Evolutionary conservation across 1,140 invertebrate species (phyloP), one percentile per base, ranked within the genome.

Genomic region (silkworm (Bombyx mori)): DNA sequence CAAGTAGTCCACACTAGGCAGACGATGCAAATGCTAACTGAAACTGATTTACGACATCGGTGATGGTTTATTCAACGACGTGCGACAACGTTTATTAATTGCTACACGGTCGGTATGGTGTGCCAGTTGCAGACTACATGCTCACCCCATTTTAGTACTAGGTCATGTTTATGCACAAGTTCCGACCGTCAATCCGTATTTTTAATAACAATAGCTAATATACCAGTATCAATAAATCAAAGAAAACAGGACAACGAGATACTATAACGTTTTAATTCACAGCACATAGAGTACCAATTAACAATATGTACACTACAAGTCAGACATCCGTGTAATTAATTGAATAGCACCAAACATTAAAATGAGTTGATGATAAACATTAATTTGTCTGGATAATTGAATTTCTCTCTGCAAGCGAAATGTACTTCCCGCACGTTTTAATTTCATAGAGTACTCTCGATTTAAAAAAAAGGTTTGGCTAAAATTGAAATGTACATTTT

Each of bases 41-140:
- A 78, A 78, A 75, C 75, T 77, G 74, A 82, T 82, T 75, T 82
- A 79, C 69, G 70, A 69, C 67, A 57, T 62, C 60, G 65, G 63
- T 71, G 71, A 77, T 68, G 70, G 69, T 75, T 75, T 70, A 70
- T 74, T 69, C 64, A 67, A 63, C 65, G 65, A 60, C 60, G 65
- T 62, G 66, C 26, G 58, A 70, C 62, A 57, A 57, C 52, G 59
- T 59, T 62, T 61, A 69, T 63, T 68, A 63, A 65, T 66, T 65
- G 61, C 54, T 60, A 68, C 60, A 62, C 48, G 56, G 52, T 60
- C 63, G 26, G 43, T 48, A 62, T 57, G 60, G 52, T 62, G 54
- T 35, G 26, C 26, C 26, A 35, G 26, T 69, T 63, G 66, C 61
- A 63, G 65, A 60, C 60, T 35, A 35, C 26, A 35, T 35, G 26